Base-by-base conservation (phyloP, 2,888 invertebrate genomes). In the Criorhina ranunculi region DNA sequence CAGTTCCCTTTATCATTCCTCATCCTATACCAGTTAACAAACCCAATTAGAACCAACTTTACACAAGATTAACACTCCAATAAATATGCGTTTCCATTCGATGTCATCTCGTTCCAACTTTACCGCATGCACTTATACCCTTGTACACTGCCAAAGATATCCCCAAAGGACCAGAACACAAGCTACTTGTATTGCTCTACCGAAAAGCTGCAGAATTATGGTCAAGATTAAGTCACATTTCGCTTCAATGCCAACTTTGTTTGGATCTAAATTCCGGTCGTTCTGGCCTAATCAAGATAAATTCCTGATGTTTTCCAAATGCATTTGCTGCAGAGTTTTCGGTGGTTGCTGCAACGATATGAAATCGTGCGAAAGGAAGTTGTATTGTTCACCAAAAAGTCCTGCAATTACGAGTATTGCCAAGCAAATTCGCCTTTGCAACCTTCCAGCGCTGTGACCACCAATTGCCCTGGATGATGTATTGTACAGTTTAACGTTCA, bases 201-300 rank as follows among this genome's bases (percentile, higher is more conserved):
- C 24, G 53, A 70, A 77, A 72, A 77, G 57, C 81, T 59, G 37
- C 51, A 82, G 59, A 77, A 66, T 70, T 82, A 82, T 82, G 70
- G 64, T 64, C 51, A 77, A 66, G 77, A 82, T 82, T 81, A 76
- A 57, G 75, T 35, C 35, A 42, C 79, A 17, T 31, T 35, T 42
- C 31, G 42, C 55, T 67, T 8, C 37, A 46, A 59, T 46, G 42
- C 70, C 70, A 72, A 82, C 51, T 64, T 35, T 46, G 51, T 51
- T 51, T 51, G 59, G 42, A 51, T 64, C 69, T 57, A 64, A 59
- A 76, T 64, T 57, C 37, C n/a, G 9, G 12, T 4, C 24, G 24
- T 4, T 24, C 24, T 24, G 19, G 55, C 59, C 66, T 77, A 77
- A 72, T 77, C 77, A 77, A 82, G 77, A 82, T 82, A 72, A 66